Evolutionary conservation across 2,797 vertebrate genomes (phyloP).

Genomic region (Pangasius mekongensis): DNA sequence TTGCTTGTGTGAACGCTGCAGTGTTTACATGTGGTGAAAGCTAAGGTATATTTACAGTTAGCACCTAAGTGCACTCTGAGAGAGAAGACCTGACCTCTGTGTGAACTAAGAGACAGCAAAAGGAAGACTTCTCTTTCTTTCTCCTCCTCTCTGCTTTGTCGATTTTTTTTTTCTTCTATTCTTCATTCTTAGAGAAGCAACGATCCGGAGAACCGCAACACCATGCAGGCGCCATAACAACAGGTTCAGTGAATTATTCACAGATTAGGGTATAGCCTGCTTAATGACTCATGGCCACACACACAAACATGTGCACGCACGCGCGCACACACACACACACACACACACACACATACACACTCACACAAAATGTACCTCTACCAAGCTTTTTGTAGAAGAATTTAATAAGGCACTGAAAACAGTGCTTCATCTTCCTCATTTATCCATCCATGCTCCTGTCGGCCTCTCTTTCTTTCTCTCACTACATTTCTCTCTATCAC

Average conservation of each 20-base stretch:
- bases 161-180: neutral
- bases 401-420: slow-evolving; percentile 53
- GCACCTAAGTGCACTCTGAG: slow-evolving; percentile 60
- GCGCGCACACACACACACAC: slow-evolving; percentile 47
- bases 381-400: slow-evolving; percentile 50
- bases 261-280: slow-evolving; percentile 59
- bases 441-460: neutral
- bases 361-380: slow-evolving; percentile 47
- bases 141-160: slow-evolving; percentile 8
- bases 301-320: neutral
- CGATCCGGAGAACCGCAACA: slow-evolving; percentile 29
- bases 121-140: neutral
- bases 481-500: slow-evolving; percentile 25
- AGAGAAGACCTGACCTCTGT: slow-evolving; percentile 13
- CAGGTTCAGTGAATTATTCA: slow-evolving; percentile 66
- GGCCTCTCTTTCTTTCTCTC: slow-evolving; percentile 17
- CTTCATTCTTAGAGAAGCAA: slow-evolving; percentile 32
- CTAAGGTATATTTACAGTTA: slow-evolving; percentile 69
- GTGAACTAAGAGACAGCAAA: slow-evolving; percentile 24
- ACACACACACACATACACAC: slow-evolving; percentile 24
- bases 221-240: slow-evolving; percentile 52
- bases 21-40: slow-evolving; percentile 56
- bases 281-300: slow-evolving; percentile 61
- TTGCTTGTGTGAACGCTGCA: slow-evolving; percentile 49
- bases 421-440: slow-evolving; percentile 30